Evolutionary conservation across 2,888 invertebrate species (phyloP).

Genomic region (Celastrina argiolus): DNA sequence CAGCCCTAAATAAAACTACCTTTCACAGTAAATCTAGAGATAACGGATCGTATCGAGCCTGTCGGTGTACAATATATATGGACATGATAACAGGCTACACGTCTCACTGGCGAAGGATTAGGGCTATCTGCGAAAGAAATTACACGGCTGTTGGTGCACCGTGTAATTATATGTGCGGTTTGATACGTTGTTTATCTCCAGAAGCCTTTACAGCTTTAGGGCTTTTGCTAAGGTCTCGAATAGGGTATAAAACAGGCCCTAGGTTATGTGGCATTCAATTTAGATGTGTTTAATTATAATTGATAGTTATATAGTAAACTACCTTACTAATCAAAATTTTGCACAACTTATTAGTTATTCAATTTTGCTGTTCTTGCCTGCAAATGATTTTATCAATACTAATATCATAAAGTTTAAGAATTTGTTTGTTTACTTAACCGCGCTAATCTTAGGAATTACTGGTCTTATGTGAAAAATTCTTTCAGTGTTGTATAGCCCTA

Average conservation of each 20-base stretch:
- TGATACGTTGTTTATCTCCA: not conserved
- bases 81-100: constrained; percentile 3
- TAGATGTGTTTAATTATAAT: no score
- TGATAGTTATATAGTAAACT: no score
- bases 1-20: constrained; percentile 12
- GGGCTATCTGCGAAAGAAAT: not conserved
- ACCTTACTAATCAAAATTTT: no score
- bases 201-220: not conserved
- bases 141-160: not conserved
- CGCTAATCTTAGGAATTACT: no score
- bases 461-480: no score
- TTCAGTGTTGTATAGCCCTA: no score
- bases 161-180: not conserved
- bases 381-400: no score
- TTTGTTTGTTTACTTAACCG: no score
- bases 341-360: no score
- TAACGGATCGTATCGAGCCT: constrained; percentile 2
- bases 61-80: not conserved
- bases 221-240: not conserved
- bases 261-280: no score
- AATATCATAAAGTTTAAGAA: no score
- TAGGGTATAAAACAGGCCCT: not conserved
- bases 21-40: constrained; percentile 8
- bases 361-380: no score
- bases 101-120: not conserved